Evolutionary conservation across 2,888 invertebrate species (phyloP).

Genomic region (Silvanus unidentatus): DNA sequence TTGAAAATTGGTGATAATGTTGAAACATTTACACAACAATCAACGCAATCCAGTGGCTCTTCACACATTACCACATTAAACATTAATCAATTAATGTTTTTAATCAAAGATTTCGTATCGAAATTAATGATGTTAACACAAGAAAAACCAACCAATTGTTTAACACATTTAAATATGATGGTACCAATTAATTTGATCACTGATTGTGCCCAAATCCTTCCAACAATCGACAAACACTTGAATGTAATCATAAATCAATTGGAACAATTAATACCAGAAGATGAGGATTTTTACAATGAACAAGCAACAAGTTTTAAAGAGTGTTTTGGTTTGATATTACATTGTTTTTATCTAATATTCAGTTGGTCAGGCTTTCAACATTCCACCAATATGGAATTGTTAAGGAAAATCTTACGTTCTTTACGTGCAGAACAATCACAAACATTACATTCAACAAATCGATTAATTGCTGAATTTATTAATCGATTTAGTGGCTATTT

Average conservation of each 20-base stretch:
- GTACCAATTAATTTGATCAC: conserved; percentile 36
- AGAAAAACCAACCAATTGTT: conserved; percentile 29
- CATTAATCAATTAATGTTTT: conserved; percentile 44
- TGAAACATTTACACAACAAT: not conserved
- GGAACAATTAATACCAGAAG: conserved; percentile 49
- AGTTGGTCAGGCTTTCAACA: conserved; percentile 50
- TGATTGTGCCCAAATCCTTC: conserved; percentile 45
- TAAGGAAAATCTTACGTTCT: conserved; percentile 52
- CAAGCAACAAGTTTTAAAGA: conserved; percentile 49
- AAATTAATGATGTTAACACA: conserved; percentile 50
- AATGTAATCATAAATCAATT: conserved; percentile 29
- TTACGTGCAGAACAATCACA: conserved; percentile 38
- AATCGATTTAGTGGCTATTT: conserved; percentile 42
- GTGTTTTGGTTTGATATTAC: conserved; percentile 43
- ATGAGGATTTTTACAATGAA: conserved; percentile 51
- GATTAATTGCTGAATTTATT: conserved; percentile 40
- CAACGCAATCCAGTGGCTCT: conserved; percentile 5
- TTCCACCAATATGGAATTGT: conserved; percentile 34
- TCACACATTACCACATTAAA: conserved; percentile 24
- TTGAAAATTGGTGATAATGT: conserved; percentile 22
- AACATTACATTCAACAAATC: conserved; percentile 33
- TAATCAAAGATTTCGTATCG: conserved; percentile 54
- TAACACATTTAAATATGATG: conserved; percentile 35
- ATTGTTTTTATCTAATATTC: conserved; percentile 45
- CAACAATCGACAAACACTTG: conserved; percentile 47